phyloP scores from a whole-genome alignment of 2,113 vertebrate species.

The Rostratula benghalensis region DNA sequence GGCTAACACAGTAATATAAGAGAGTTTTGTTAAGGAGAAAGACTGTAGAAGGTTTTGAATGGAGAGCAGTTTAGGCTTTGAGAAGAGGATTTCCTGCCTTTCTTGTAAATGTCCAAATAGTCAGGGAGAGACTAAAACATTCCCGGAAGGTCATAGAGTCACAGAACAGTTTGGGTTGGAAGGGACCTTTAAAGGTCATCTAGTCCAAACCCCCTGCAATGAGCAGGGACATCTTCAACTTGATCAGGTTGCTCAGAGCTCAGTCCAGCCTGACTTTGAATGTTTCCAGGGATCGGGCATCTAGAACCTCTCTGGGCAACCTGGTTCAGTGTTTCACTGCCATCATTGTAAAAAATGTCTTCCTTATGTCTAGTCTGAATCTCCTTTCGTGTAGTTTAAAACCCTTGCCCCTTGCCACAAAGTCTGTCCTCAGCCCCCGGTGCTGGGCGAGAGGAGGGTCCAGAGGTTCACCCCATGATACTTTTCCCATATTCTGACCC shows the following conservation, averaged over 20 bases:
- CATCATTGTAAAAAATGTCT: background rate
- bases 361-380: background rate
- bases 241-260: background rate
- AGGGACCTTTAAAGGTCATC: background rate
- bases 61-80: background rate
- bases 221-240: background rate
- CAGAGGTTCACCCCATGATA: rapidly evolving
- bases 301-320: background rate
- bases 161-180: background rate
- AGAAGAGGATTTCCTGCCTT: background rate
- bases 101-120: background rate
- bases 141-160: background rate
- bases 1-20: background rate
- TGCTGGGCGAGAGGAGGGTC: background rate
- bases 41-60: background rate
- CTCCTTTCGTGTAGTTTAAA: background rate
- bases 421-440: background rate
- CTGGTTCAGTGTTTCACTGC: background rate
- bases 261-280: background rate
- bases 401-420: background rate
- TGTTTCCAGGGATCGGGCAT: background rate
- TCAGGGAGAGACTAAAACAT: rapidly evolving
- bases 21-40: background rate
- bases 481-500: rapidly evolving
- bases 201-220: background rate